Evolutionary conservation across 2,888 invertebrate genomes (phyloP).

Genomic region (Drosophila neonasuta): DNA sequence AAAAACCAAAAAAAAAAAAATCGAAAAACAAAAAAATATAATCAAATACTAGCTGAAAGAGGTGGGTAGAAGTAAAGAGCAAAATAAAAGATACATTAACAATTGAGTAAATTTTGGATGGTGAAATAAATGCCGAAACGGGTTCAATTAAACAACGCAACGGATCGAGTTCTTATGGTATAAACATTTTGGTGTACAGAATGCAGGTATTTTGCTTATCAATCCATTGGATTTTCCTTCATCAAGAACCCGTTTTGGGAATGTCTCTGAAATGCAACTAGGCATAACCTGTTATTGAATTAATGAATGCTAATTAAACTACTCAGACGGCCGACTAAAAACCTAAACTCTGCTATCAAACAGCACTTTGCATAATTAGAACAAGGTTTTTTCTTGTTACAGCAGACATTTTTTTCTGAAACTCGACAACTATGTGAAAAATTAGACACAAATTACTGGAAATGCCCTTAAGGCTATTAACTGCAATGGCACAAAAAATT

Average conservation of each 20-base stretch:
- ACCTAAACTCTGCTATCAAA: background rate
- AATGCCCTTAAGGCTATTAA: conserved; percentile 12
- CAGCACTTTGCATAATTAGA: conserved; percentile 27
- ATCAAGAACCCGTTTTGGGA: conserved; percentile 38
- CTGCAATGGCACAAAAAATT: conserved; percentile 6
- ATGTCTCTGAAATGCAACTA: conserved; percentile 37
- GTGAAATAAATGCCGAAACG: conserved; percentile 10
- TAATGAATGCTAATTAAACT: conserved; percentile 29
- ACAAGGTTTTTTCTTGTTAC: conserved; percentile 32
- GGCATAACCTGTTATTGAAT: conserved; percentile 32
- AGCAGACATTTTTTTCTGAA: background rate
- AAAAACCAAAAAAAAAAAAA: conserved; percentile 4
- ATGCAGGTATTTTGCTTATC: conserved; percentile 6
- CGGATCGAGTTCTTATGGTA: conserved; percentile 4
- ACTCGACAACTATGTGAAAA: background rate
- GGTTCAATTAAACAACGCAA: conserved; percentile 17
- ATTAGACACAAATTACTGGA: conserved; percentile 15
- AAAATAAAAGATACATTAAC: conserved; percentile 20
- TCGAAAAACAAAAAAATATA: conserved; percentile 18
- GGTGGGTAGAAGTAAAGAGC: background rate
- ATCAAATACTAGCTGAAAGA: conserved; percentile 15
- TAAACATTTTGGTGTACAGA: conserved; percentile 6
- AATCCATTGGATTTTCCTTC: conserved; percentile 31
- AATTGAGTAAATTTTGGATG: conserved; percentile 5
- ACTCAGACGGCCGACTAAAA: conserved; percentile 13